These are phyloP conservation scores for Typhlichthys subterraneus DNA, from an alignment of 2,797 vertebrate genomes.

Conservation along the genomic window DNA sequence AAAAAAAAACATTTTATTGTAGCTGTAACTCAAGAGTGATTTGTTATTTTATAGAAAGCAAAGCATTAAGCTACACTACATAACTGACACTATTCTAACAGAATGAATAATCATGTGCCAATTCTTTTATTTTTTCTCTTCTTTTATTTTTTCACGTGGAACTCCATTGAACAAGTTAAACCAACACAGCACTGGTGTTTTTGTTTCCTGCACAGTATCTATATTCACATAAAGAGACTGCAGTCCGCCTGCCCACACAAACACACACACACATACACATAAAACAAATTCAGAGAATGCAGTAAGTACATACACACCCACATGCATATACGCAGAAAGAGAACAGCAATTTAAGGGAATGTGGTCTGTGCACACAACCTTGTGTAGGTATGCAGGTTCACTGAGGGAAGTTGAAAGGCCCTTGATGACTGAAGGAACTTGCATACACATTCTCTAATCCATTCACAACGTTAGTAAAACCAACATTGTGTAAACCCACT, in stretches of 20 bases:
- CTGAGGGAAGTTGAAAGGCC: constrained; percentile 47
- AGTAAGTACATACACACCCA: background rate
- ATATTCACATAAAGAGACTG: constrained; percentile 21
- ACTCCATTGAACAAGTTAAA: constrained; percentile 9
- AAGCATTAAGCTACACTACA: background rate
- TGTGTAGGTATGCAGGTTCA: constrained; percentile 44
- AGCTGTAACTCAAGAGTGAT: no score
- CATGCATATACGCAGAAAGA: constrained; percentile 11
- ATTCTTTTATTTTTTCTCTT: no score
- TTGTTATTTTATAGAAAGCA: constrained; percentile 6
- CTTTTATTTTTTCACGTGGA: background rate
- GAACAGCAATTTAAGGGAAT: constrained; percentile 24
- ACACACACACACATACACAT: constrained; percentile 11
- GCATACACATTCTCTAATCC: constrained; percentile 35
- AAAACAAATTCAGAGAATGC: background rate
- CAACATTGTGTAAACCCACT: constrained; percentile 26
- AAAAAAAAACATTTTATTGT: background rate
- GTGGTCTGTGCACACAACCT: constrained; percentile 12
- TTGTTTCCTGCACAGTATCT: constrained; percentile 30
- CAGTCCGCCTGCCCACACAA: constrained; percentile 29
- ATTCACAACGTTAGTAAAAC: constrained; percentile 43
- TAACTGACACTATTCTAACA: background rate
- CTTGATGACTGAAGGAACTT: constrained; percentile 54
- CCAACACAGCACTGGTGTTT: constrained; percentile 38
- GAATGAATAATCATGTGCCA: background rate